A percentile compares a stretch with the other conserved stretches of the same genome.
Evolutionary conservation across 1,140 invertebrate genomes (phyloP).

Genomic region (Antheraea mylitta): DNA sequence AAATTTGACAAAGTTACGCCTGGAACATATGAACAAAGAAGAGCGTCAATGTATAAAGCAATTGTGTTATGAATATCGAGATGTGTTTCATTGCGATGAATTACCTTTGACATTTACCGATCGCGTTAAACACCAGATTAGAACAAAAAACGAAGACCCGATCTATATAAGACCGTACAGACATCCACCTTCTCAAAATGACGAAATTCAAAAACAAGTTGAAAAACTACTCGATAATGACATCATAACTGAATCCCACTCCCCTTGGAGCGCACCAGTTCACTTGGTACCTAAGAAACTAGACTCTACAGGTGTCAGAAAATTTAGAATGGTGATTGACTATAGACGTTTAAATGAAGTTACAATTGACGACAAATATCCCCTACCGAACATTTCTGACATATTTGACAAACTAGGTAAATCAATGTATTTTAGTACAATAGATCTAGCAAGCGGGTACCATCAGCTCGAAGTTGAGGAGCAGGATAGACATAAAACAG

Average conservation of each 20-base stretch:
- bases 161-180: slow-evolving; percentile 13
- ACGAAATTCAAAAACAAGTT: too few species aligned
- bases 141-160: slow-evolving; percentile 12
- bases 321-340: slow-evolving; percentile 16
- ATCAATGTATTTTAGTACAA: background rate
- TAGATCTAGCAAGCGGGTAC: too few species aligned
- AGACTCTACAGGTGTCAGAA: background rate
- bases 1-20: too few species aligned
- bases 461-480: background rate
- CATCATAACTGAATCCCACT: background rate
- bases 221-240: too few species aligned
- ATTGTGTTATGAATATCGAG: too few species aligned
- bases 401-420: slow-evolving; percentile 3
- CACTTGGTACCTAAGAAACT: slow-evolving; percentile 1
- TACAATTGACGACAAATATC: slow-evolving; percentile 15
- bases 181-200: background rate
- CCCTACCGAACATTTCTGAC: slow-evolving; percentile 1
- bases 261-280: background rate
- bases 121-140: slow-evolving; percentile 17
- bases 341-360: slow-evolving; percentile 14
- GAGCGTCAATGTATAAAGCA: too few species aligned
- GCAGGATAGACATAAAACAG: slow-evolving; percentile 1
- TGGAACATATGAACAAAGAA: too few species aligned
- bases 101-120: too few species aligned
- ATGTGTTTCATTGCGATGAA: too few species aligned